Base-by-base conservation (phyloP, 2,888 invertebrate genomes). In the Ennomos fuscantarius region DNA sequence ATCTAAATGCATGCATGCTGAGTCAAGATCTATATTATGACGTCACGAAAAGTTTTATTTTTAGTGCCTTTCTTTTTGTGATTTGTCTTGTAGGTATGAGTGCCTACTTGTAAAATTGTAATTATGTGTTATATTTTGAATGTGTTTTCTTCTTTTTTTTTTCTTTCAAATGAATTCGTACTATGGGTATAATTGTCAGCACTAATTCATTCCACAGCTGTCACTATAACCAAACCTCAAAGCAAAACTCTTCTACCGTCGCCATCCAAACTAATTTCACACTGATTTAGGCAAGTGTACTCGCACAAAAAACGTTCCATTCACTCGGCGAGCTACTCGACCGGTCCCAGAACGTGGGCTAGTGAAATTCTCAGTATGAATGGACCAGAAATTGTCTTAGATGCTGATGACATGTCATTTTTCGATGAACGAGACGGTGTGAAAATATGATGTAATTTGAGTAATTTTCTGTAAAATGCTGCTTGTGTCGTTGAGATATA, bases 201-300 rank as follows among this genome's bases (percentile, higher is more conserved):
- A 1, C 15, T 12, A n/a, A 11, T 8, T 10, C 9, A 31, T 8
- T 42, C 1, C 0, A 15, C 10, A 72, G 72, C 84, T 69, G 0
- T 0, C 62, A 84, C 62, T 76, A 1, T 0, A 10, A 52, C 84
- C 79, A 9, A 66, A 65, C 73, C 60, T 12, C 35, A 51, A 55
- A 73, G 72, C 73, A 73, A 74, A 75, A 74, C 76, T 66, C 70
- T 70, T 65, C 66, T 66, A 55, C 68, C 72, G 77, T 69, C 75
- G 72, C 66, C 77, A 73, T 79, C 78, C 74, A 74, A 90, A 86
- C 82, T 89, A 88, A 88, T 89, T 89, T 89, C 89, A 89, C 89
- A 89, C 74, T 73, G 89, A 92, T 91, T 92, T 87, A 79, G 86
- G 76, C 89, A 88, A 91, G 90, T 90, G 89, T 86, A 84, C 81